phyloP scores from a whole-genome alignment of 2,888 invertebrate species.

The Lasioglossum calceatum region DNA sequence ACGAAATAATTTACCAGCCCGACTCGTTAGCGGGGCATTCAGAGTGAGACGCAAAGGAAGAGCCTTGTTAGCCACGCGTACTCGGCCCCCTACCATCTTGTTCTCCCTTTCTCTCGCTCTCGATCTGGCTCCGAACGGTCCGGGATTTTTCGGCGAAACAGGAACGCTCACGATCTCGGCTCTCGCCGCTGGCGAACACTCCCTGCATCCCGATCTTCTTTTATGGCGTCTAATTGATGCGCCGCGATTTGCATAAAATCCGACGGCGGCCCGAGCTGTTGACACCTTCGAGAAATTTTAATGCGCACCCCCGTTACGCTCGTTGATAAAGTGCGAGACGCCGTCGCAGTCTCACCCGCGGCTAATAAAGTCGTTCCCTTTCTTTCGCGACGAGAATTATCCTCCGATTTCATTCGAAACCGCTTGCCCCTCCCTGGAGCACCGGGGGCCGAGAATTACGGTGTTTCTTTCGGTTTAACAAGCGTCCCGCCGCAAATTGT shows the following conservation, averaged over 20 bases:
- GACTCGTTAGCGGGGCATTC: constrained; percentile 74
- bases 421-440: background rate
- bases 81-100: background rate
- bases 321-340: constrained; percentile 44
- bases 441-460: constrained; percentile 3
- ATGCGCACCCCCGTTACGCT: constrained; percentile 30
- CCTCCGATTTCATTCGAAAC: constrained; percentile 21
- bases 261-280: constrained; percentile 45
- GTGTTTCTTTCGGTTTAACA: background rate
- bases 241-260: constrained; percentile 63
- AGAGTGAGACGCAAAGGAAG: constrained; percentile 65
- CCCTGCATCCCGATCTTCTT: background rate
- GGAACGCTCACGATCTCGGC: background rate
- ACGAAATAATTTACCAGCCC: constrained; percentile 76
- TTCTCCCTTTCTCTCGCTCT: background rate
- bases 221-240: constrained; percentile 55
- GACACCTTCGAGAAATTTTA: constrained; percentile 63
- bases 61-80: constrained; percentile 66
- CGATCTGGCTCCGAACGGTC: constrained; percentile 24
- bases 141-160: constrained; percentile 49
- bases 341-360: constrained; percentile 30
- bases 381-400: constrained; percentile 16
- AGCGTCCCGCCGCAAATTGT: constrained; percentile 9
- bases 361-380: constrained; percentile 25
- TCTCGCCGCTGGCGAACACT: background rate